Evolutionary conservation across 2,888 invertebrate genomes (phyloP).

Genomic region (Coecobrya sp.): DNA sequence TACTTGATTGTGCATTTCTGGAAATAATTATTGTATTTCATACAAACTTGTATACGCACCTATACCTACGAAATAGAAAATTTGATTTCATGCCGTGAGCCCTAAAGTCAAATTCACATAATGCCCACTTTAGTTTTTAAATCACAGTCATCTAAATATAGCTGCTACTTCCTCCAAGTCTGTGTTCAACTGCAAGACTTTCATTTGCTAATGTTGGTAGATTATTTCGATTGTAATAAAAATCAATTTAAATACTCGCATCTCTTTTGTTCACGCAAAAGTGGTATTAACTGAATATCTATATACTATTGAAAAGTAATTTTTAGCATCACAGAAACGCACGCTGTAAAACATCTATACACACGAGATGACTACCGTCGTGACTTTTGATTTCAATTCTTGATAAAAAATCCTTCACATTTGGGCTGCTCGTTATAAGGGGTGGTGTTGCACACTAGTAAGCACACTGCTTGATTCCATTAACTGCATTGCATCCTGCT

Average conservation of each 20-base stretch:
- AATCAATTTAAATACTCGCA: not conserved
- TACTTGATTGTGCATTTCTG: no score
- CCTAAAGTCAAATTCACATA: not conserved
- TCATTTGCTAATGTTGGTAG: not conserved
- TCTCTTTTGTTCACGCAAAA: not conserved
- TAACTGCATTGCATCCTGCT: constrained; percentile 22
- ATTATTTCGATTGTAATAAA: not conserved
- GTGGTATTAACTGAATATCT: not conserved
- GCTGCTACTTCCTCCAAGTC: not conserved
- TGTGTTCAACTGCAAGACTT: not conserved
- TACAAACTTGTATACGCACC: no score
- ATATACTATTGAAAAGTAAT: not conserved
- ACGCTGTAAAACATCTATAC: not conserved
- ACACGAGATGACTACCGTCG: constrained; percentile 15
- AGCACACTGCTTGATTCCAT: constrained; percentile 7
- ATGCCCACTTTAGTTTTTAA: not conserved
- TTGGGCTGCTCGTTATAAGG: constrained; percentile 4
- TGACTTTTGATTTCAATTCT: constrained; percentile 69
- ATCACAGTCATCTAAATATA: not conserved
- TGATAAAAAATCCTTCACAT: constrained; percentile 57
- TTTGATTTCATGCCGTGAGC: no score
- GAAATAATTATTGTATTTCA: no score
- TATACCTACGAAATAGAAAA: no score
- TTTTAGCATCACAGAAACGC: constrained; percentile 1
- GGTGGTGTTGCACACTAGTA: not conserved